Base-by-base conservation (phyloP, 2,888 invertebrate species). In the Clivina fossor region DNA sequence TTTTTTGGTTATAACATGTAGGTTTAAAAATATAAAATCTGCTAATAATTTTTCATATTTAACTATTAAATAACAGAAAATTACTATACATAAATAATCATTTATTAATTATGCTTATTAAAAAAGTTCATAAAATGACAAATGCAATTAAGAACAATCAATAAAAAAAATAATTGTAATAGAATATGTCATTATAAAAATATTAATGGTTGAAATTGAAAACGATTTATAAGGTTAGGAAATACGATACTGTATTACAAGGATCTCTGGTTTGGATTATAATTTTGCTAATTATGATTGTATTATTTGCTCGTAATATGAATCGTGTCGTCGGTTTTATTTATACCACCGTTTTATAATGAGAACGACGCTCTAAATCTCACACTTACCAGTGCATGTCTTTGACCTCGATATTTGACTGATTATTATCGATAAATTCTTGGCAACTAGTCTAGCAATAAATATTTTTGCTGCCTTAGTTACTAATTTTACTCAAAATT, bases 351-450 rank as follows among this genome's bases (percentile, higher is more conserved):
- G 30, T 30, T 30, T 30, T 30, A 30, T 30, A 11, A 30, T 13
- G n/a, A 30, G 30, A 30, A 30, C 13, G 13, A 9, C n/a, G 9
- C 13, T 13, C 4, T 3, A 3, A 13, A 11, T 13, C 2, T 13
- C 13, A 13, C 30, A 13, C n/a, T 30, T 30, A 30, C 30, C 30
- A 13, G n/a, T 11, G 9, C 30, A 30, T 3, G 30, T 30, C 30
- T 30, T 11, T 30, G 30, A 30, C 30, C 30, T 30, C 30, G 30
- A 11, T 30, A 30, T 30, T 30, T 30, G 30, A 30, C 30, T 30
- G 30, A 30, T 30, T 9, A 3, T 11, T 30, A 30, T 30, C 30
- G 30, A 30, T 30, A 13, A 13, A 30, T 30, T 30, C 30, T 30
- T 30, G 30, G 30, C 30, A 30, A 30, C n/a, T n/a, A n/a, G n/a